Base-by-base conservation (phyloP, 2,888 invertebrate genomes). In the Sinopyrophorus schimmeli region DNA sequence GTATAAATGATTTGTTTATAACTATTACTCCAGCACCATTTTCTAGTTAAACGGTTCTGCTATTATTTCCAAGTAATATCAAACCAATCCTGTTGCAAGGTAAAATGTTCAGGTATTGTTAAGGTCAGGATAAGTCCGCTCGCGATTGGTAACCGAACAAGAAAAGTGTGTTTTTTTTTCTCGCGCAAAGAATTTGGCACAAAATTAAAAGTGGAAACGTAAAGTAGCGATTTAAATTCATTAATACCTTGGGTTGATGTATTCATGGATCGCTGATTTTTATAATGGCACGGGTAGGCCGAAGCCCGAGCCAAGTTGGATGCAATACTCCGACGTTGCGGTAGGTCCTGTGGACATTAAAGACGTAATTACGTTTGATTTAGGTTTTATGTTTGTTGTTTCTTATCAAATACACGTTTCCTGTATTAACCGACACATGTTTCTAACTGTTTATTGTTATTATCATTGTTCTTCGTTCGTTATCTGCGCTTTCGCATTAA, bases 211-310 rank as follows among this genome's bases (percentile, higher is more conserved):
- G 20, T 3, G 6, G 7, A 7, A 9, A 24, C n/a, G 9, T 14
- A 5, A n/a, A 3, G 30, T 3, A 32, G 41, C 21, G 24, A 32
- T 41, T 41, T 32, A 41, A 41, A 32, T 41, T 31, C 30, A 41
- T 41, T 46, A 38, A 38, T 46, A 24, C 37, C 30, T 20, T 16
- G 30, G 34, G 18, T 38, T 17, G 20, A 21, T 32, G 26, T 27
- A 43, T 47, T 47, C 35, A 47, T 40, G 47, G 39, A 32, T 40
- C 31, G 47, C 16, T 47, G 40, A 21, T 38, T 47, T 32, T 40
- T 32, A 47, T 47, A 47, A 47, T 47, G 34, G 31, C 35, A 43
- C 34, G 34, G 23, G 26, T 38, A n/a, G 46, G 23, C 18, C 15
- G 26, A n/a, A n/a, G n/a, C n/a, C n/a, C n/a, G n/a, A n/a, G n/a